Evolutionary conservation across 1,140 invertebrate species (phyloP), one percentile per base, ranked within the genome.

Genomic region (Eufriesea mexicana): DNA sequence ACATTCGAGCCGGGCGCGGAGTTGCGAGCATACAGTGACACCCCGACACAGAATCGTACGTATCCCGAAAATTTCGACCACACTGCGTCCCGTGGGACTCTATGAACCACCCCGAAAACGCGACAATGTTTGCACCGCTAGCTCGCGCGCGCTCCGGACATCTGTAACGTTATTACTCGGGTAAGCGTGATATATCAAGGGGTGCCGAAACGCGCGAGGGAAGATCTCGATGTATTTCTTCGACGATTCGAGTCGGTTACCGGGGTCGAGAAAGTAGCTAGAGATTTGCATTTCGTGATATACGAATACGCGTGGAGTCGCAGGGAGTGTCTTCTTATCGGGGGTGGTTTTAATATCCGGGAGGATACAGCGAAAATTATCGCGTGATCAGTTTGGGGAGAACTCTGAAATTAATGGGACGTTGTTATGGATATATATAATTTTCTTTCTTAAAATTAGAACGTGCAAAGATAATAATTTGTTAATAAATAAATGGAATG

Each of bases 61-160:
- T 62, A 49, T 49, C 25, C 10, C 28, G 57, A 75, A 61, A 76
- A 76, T 76, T 61, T 62, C 73, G 35, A 76, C 9, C 25, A 18
- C 20, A 4, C 25, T 0, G 10, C 0, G 18, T 61, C 72, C n/a
- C 42, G 0, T 0, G 9, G 55, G 55, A 61, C 12, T 74, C 47
- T 61, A 61, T 47, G 42, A 73, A 74, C 35, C 6, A 1, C 9
- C 1, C 5, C 4, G 23, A 5, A 5, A 9, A 75, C 23, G 54
- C 16, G 10, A 25, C 42, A 23, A 62, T 9, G 73, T 76, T 76
- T 76, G 20, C 25, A 25, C 10, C 42, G n/a, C 9, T 2, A 8
- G 72, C 6, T 61, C 35, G 18, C 35, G 23, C 45, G 5, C 14
- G n/a, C 2, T 10, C 14, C 10, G 62, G 35, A 28, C 18, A 62